Evolutionary conservation across 2,113 vertebrate species (phyloP).

Genomic region (Coryphaenoides rupestris): DNA sequence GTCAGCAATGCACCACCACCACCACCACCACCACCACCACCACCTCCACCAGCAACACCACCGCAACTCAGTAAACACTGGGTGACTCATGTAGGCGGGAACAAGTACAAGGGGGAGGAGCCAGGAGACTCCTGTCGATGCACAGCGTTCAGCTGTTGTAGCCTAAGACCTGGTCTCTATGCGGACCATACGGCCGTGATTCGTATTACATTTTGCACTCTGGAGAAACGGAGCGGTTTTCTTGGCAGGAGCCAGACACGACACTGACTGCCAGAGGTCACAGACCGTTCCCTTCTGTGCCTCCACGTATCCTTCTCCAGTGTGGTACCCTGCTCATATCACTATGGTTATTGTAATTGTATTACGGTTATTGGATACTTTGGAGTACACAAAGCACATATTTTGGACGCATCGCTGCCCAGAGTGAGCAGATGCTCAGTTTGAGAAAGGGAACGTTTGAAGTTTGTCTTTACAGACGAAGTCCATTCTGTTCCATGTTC

Average conservation of each 20-base stretch:
- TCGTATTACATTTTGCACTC: slow-evolving; percentile 5
- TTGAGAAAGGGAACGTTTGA: slow-evolving; percentile 33
- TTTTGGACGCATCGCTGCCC: too few relatives aligned
- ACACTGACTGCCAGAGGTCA: slow-evolving; percentile 2
- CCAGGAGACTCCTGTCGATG: too few relatives aligned
- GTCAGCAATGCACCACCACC: slow-evolving; percentile 80
- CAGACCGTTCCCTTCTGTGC: neutral
- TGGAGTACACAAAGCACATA: too few relatives aligned
- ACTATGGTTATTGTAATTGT: neutral
- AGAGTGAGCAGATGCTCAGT: too few relatives aligned
- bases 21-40: slow-evolving; percentile 32
- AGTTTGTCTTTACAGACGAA: slow-evolving; percentile 52
- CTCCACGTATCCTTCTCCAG: neutral
- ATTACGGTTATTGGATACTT: neutral
- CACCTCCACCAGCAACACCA: slow-evolving; percentile 42
- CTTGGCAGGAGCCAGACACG: slow-evolving; percentile 16
- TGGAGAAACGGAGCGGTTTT: slow-evolving; percentile 15
- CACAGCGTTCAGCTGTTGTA: too few relatives aligned
- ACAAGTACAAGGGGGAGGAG: neutral
- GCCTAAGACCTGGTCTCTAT: too few relatives aligned
- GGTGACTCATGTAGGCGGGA: slow-evolving; percentile 57
- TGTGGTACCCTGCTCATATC: slow-evolving; percentile 6
- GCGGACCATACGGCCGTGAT: too few relatives aligned
- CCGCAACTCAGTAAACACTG: too few relatives aligned
- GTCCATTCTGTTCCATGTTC: slow-evolving; percentile 56